Conservation (phyloP, 2,888 invertebrate genomes). For the Archips xylosteana region DNA sequence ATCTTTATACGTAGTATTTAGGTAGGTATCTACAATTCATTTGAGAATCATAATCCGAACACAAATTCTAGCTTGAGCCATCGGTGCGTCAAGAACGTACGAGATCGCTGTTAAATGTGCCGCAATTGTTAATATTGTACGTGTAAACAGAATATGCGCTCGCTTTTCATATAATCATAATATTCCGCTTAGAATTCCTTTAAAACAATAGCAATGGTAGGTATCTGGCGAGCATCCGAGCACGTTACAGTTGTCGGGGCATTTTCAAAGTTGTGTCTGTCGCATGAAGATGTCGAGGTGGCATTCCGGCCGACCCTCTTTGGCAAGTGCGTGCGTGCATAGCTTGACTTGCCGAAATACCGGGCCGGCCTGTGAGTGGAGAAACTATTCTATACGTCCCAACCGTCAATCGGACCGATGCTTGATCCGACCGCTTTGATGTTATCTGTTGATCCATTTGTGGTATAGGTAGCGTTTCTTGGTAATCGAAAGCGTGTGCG, state of each 20-base stretch:
- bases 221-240: slow-evolving; percentile 45
- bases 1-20: neutral
- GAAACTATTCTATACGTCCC: slow-evolving; percentile 46
- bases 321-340: slow-evolving; percentile 70
- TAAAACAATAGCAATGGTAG: slow-evolving; percentile 42
- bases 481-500: neutral
- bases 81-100: neutral
- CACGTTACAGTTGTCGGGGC: slow-evolving; percentile 55
- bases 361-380: slow-evolving; percentile 52
- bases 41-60: neutral
- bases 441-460: neutral
- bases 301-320: slow-evolving; percentile 65
- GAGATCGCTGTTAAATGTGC: slow-evolving; percentile 4
- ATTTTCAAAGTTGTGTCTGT: slow-evolving; percentile 66
- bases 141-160: slow-evolving; percentile 29
- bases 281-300: slow-evolving; percentile 78
- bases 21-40: neutral
- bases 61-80: neutral
- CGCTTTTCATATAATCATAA: slow-evolving; percentile 27
- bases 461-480: neutral
- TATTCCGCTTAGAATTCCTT: slow-evolving; percentile 30
- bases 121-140: slow-evolving; percentile 27
- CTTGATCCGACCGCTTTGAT: slow-evolving; percentile 1
- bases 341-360: slow-evolving; percentile 68
- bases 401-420: neutral